Conservation (phyloP, 1,140 invertebrate species). For the Lordiphosa mommai region DNA sequence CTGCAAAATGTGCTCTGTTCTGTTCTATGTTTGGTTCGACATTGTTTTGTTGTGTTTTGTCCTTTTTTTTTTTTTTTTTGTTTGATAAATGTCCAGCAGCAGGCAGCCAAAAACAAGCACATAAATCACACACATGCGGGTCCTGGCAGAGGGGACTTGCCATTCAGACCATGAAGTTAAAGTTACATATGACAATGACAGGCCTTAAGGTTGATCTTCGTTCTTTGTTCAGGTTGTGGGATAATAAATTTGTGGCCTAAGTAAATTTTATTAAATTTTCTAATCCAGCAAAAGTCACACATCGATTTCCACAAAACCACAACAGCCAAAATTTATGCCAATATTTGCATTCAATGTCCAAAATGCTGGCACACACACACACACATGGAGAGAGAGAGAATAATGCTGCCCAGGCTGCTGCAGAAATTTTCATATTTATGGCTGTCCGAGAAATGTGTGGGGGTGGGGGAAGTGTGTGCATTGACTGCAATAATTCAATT, state of each 20-base stretch:
- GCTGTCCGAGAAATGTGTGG: slow-evolving; percentile 13
- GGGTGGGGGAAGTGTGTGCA: slow-evolving; percentile 54
- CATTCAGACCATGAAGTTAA: slow-evolving; percentile 3
- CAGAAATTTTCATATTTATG: slow-evolving; percentile 74
- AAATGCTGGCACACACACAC: too few relatives aligned
- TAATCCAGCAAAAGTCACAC: slow-evolving; percentile 2
- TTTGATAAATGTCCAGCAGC: slow-evolving; percentile 68
- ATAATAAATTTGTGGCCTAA: slow-evolving; percentile 20
- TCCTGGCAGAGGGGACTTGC: background rate
- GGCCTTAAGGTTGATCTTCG: slow-evolving; percentile 4
- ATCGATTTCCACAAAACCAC: slow-evolving; percentile 35
- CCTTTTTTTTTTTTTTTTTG: slow-evolving; percentile 28
- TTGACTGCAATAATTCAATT: slow-evolving; percentile 76
- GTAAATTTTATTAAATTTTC: slow-evolving; percentile 20
- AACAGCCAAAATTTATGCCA: slow-evolving; percentile 73
- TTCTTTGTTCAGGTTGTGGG: slow-evolving; percentile 7
- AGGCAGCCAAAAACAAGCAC: slow-evolving; percentile 68
- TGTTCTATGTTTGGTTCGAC: slow-evolving; percentile 23
- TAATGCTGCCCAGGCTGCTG: slow-evolving; percentile 9
- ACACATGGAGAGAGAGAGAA: too few relatives aligned
- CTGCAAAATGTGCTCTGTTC: slow-evolving; percentile 34
- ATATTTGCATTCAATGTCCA: slow-evolving; percentile 77
- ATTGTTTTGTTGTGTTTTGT: slow-evolving; percentile 4
- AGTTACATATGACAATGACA: slow-evolving; percentile 6
- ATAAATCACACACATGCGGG: slow-evolving; percentile 61